Evolutionary conservation across 2,113 vertebrate species (phyloP).

Genomic region (Rhegmatorhina hoffmannsi): DNA sequence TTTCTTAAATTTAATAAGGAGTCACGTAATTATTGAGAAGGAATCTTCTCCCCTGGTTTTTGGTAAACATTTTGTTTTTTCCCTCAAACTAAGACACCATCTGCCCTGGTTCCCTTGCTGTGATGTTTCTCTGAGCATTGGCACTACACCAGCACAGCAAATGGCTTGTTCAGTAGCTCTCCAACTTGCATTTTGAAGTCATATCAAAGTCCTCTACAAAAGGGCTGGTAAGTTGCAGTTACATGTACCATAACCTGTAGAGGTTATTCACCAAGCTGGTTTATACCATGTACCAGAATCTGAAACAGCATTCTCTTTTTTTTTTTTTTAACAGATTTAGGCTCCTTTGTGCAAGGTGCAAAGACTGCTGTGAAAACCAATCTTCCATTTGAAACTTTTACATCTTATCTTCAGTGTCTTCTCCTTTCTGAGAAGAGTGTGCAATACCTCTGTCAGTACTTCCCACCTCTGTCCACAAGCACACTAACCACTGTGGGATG

Average conservation of each 20-base stretch:
- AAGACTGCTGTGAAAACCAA: neutral
- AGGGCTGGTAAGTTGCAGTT: neutral
- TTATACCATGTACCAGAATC: neutral
- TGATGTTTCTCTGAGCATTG: neutral
- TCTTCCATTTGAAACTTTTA: neutral
- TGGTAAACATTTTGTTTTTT: too few species aligned
- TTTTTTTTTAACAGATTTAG: neutral
- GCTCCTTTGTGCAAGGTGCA: neutral
- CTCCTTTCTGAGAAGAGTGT: neutral
- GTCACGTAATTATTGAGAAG: too few species aligned
- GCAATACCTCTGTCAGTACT: neutral
- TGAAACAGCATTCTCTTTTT: neutral
- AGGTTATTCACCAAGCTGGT: neutral
- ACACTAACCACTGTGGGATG: accelerated
- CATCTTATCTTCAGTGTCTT: neutral
- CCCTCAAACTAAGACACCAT: too few species aligned
- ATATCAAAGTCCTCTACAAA: neutral
- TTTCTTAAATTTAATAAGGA: too few species aligned
- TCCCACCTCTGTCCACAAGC: neutral
- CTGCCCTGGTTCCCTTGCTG: neutral
- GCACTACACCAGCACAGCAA: neutral
- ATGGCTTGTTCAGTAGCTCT: neutral
- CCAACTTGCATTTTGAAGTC: neutral
- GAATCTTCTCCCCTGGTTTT: too few species aligned
- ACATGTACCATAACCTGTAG: accelerated